Base-by-base conservation (phyloP, 2,888 invertebrate genomes). In the Andricus curvator region DNA sequence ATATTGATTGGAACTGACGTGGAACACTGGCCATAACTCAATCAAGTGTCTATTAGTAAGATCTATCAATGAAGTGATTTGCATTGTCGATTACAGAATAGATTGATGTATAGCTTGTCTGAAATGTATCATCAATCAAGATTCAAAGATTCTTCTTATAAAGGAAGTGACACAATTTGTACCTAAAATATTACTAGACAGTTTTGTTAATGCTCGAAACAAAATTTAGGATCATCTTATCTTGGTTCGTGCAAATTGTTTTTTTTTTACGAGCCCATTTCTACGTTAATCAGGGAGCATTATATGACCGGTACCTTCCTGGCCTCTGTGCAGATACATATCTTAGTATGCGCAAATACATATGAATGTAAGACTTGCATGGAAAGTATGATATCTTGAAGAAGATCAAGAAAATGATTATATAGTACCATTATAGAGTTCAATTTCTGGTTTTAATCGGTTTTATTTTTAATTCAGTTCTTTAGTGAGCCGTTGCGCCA, bases 281-380 rank as follows among this genome's bases (percentile, higher is more conserved):
- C 84, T 82, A 82, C 84, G 85, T 82, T 84, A 84, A 85, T 84
- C 79, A 77, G 70, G 15, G 80, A 80, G 81, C 80, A 48, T 60
- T 51, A 74, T 74, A 74, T 74, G 29, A 22, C 51, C n/a, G 56
- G 74, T 74, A 74, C 33, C 60, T 74, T 37, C n/a, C 15, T 60
- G 56, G 74, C 33, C 74, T 74, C 74, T 74, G 70, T 74, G 33
- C 48, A 74, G 70, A 74, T 74, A 33, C 70, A 74, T 74, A 74
- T 33, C 29, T 74, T 33, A 11, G 48, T 74, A 20, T 51, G 29
- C n/a, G 13, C 70, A 74, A 74, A 74, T 33, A 60, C 56, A 74
- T 17, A 56, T 74, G 74, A 74, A 33, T 74, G 56, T 74, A n/a
- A 56, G 33, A 56, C 33, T 56, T 74, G 51, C 5, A 33, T 33